Percentiles rank a stretch among this genome's conserved stretches.
Evolutionary conservation across 2,113 vertebrate genomes (phyloP).

Genomic region (Mus musculus): GRCm39 chr14:110828001-110828500

Average conservation of each 20-base stretch:
- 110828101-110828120: background rate
- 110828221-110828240: background rate
- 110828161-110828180: background rate
- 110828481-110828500: background rate
- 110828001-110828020: background rate
- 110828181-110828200: background rate
- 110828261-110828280: background rate
- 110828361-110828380: background rate
- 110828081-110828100: background rate
- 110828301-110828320: background rate
- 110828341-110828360: background rate
- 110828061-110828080: background rate
- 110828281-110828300: background rate
- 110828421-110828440: background rate
- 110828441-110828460: background rate
- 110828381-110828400: accelerated
- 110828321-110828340: background rate
- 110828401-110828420: too few relatives aligned
- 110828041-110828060: background rate
- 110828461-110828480: background rate
- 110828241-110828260: background rate
- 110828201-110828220: background rate
- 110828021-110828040: background rate
- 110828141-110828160: background rate
- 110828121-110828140: background rate